Conservation (phyloP, 2,888 invertebrate species). For the Tortrix viridana region DNA sequence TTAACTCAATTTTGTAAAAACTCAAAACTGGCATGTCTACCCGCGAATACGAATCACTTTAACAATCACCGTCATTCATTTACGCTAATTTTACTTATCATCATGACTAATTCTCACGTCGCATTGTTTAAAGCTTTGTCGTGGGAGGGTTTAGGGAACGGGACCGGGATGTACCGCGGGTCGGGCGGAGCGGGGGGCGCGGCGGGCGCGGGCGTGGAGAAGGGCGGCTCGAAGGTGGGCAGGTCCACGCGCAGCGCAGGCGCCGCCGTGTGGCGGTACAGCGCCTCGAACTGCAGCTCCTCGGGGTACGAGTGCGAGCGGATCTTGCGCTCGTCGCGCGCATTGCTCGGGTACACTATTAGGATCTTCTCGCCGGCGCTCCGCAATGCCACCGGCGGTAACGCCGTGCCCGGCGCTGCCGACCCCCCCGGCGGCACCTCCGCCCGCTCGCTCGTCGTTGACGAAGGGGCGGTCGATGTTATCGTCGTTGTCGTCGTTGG, state of each 20-base stretch:
- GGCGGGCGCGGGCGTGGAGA: conserved; percentile 50
- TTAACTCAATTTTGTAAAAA: background rate
- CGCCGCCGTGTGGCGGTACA: conserved; percentile 74
- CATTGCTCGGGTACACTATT: conserved; percentile 81
- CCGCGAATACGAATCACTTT: conserved; percentile 26
- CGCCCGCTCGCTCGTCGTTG: conserved; percentile 60
- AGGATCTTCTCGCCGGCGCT: conserved; percentile 76
- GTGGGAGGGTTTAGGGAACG: conserved; percentile 51
- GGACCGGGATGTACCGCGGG: conserved; percentile 64
- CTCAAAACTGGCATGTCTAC: too few species aligned
- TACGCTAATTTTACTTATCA: conserved; percentile 22
- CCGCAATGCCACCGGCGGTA: conserved; percentile 73
- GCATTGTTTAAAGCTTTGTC: conserved; percentile 46
- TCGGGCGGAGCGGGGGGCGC: conserved; percentile 47
- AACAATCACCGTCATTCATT: conserved; percentile 19
- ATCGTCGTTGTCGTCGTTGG: conserved; percentile 53
- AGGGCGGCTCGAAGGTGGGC: conserved; percentile 83
- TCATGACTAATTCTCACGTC: conserved; percentile 44
- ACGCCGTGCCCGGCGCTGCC: conserved; percentile 69
- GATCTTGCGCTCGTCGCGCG: conserved; percentile 77
- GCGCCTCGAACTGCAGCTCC: conserved; percentile 78
- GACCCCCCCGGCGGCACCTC: conserved; percentile 71
- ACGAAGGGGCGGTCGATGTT: conserved; percentile 59
- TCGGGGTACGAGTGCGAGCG: conserved; percentile 79
- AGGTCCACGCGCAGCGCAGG: conserved; percentile 80